These are phyloP conservation scores for Heliconius eleuchia DNA, from an alignment of 1,140 invertebrate species.

Conservation along the genomic window DNA sequence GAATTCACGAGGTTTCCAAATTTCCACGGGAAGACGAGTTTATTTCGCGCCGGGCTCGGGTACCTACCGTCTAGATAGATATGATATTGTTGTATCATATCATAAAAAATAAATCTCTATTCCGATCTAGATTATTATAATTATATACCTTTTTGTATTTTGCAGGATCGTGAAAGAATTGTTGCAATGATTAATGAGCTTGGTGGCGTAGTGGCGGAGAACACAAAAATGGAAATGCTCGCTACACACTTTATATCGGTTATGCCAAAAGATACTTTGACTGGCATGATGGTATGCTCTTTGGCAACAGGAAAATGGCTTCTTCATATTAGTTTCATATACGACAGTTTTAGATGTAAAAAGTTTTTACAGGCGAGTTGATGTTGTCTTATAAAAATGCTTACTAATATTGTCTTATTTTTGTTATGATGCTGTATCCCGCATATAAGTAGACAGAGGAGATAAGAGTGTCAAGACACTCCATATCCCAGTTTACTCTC, in stretches of 20 bases:
- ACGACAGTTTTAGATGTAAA: constrained; percentile 73
- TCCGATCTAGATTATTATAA: background rate
- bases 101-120: too few species aligned
- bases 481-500: too few species aligned
- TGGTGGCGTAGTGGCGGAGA: constrained; percentile 71
- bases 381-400: background rate
- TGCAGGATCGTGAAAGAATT: constrained; percentile 67
- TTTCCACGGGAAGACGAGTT: too few species aligned
- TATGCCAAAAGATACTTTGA: constrained; percentile 70
- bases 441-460: too few species aligned
- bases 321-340: constrained; percentile 65
- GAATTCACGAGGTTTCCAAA: too few species aligned
- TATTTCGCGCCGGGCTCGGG: too few species aligned
- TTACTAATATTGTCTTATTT: background rate
- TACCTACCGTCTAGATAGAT: too few species aligned
- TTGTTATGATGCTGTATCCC: too few species aligned
- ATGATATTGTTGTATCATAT: too few species aligned
- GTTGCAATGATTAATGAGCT: constrained; percentile 70
- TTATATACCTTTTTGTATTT: background rate
- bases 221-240: constrained; percentile 78
- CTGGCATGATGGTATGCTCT: constrained; percentile 76
- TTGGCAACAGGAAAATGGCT: constrained; percentile 74
- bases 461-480: too few species aligned
- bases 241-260: constrained; percentile 73
- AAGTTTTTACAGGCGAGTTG: constrained; percentile 59